These are phyloP conservation scores for Uria aalge DNA, from an alignment of 2,113 vertebrate species.

Conservation along the genomic window DNA sequence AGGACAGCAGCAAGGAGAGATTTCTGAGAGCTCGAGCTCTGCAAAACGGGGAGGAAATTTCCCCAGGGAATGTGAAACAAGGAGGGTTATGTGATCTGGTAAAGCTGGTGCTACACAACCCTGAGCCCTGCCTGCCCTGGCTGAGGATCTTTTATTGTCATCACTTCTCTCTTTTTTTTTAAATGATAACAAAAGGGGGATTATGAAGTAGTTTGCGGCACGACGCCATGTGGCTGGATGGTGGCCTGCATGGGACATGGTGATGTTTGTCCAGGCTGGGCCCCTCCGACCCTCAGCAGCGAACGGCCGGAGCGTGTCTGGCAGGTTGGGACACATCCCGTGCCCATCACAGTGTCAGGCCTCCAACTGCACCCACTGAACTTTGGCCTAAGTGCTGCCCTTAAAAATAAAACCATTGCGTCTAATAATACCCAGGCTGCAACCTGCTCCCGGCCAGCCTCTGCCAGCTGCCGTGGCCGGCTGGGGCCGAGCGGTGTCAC, in stretches of 20 bases:
- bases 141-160: neutral
- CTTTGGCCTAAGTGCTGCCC: neutral
- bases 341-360: rapidly evolving
- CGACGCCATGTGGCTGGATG: neutral
- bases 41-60: neutral
- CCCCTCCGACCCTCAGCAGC: rapidly evolving
- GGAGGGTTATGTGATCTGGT: neutral
- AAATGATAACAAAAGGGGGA: neutral
- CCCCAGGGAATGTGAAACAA: neutral
- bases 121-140: neutral
- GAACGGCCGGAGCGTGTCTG: rapidly evolving
- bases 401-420: neutral
- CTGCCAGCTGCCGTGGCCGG: neutral
- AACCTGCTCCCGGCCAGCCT: neutral
- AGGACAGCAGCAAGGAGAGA: neutral
- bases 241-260: rapidly evolving
- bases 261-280: neutral
- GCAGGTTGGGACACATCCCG: neutral
- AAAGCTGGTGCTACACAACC: neutral
- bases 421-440: neutral
- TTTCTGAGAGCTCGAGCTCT: neutral
- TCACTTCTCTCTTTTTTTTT: neutral
- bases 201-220: neutral
- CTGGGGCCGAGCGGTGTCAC: neutral
- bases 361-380: neutral